These are phyloP conservation scores for Eupithecia subfuscata DNA, from an alignment of 2,888 invertebrate genomes.

Conservation along the genomic window DNA sequence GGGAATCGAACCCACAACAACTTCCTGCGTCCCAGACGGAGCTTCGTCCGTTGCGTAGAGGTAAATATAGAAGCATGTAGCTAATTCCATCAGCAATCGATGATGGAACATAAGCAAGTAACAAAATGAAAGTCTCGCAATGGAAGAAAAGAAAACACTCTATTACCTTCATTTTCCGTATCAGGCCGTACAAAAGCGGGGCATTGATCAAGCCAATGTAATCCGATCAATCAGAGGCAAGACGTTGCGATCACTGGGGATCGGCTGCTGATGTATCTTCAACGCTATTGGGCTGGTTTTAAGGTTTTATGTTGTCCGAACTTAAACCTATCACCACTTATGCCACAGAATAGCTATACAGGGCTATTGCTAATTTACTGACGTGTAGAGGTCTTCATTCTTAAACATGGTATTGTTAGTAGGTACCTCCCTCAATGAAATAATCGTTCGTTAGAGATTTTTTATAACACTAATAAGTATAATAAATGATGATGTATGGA, in stretches of 20 bases:
- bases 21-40: no score
- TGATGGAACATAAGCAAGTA: constrained; percentile 13
- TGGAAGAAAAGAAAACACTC: constrained; percentile 14
- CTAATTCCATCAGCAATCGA: neutral
- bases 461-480: no score
- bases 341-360: no score
- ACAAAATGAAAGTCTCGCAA: constrained; percentile 14
- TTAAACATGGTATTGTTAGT: no score
- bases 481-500: no score
- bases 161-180: constrained; percentile 15
- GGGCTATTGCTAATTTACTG: no score
- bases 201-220: constrained; percentile 27
- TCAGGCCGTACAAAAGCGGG: constrained; percentile 15
- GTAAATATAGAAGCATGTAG: neutral
- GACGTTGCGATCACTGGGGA: constrained; percentile 15
- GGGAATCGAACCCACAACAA: no score
- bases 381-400: no score
- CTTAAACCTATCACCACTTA: no score
- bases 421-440: no score
- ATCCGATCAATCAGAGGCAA: constrained; percentile 40
- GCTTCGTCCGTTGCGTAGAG: neutral
- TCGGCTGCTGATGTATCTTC: neutral
- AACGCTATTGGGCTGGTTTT: neutral
- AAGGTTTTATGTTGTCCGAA: neutral
- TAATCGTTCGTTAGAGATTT: no score